Conservation (phyloP, 2,113 vertebrate genomes). For the Corapipo altera region DNA sequence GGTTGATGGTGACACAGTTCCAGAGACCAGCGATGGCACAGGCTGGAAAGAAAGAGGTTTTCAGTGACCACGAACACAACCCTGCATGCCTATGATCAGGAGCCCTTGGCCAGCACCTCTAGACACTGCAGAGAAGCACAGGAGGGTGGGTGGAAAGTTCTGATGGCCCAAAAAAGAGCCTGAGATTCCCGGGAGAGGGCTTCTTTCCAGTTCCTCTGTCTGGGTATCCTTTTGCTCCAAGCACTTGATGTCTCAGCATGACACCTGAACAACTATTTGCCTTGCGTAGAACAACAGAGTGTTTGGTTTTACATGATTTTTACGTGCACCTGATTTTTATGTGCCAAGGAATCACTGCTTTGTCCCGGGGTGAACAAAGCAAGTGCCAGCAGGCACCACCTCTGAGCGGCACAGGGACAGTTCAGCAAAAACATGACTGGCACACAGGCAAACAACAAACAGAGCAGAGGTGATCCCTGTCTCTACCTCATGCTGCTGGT, state of each 20-base stretch:
- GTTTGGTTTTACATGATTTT: fast-evolving
- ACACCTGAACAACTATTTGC: neutral
- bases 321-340: fast-evolving
- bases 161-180: neutral
- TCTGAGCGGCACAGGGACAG: neutral
- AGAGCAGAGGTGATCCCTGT: neutral
- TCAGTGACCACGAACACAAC: neutral
- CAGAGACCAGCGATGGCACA: constrained; percentile 89
- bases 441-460: neutral
- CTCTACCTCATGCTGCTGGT: neutral
- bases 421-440: neutral
- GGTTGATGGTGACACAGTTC: constrained; percentile 93
- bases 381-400: neutral
- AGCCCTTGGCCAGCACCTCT: neutral
- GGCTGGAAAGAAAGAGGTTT: constrained; percentile 70
- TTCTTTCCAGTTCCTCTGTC: neutral
- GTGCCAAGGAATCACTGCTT: neutral
- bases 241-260: neutral
- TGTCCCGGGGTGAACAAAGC: neutral
- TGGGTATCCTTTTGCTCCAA: neutral
- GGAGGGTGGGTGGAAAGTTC: neutral
- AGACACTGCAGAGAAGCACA: neutral
- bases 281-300: neutral
- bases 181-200: neutral
- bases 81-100: fast-evolving